Evolutionary conservation across 2,113 vertebrate genomes (phyloP).

Genomic region (Vireo altiloquus): DNA sequence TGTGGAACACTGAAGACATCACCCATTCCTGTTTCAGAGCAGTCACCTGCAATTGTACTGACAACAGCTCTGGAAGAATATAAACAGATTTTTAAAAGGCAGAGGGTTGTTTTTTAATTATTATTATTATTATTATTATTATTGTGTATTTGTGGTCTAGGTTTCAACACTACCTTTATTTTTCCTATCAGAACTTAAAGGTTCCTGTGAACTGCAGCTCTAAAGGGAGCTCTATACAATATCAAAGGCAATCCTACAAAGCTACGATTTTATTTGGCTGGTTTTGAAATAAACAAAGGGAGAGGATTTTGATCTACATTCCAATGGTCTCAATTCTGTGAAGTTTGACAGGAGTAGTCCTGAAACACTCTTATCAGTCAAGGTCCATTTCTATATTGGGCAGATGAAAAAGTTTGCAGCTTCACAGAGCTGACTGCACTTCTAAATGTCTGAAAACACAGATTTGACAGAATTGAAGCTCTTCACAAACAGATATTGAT

Average conservation of each 20-base stretch:
- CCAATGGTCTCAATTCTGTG: not conserved
- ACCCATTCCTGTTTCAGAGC: not conserved
- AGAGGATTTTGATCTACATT: not conserved
- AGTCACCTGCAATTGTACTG: not conserved
- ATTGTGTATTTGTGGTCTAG: not conserved
- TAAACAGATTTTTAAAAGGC: not conserved
- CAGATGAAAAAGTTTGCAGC: constrained; percentile 11
- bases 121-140: not conserved
- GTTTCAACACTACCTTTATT: not conserved
- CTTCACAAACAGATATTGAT: constrained; percentile 1
- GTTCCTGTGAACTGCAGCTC: not conserved
- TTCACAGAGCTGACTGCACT: not conserved
- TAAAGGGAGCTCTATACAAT: not conserved
- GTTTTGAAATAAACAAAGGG: not conserved
- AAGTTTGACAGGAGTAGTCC: not conserved
- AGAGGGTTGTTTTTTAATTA: not conserved
- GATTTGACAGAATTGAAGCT: not conserved
- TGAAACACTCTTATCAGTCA: not conserved
- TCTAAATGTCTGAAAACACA: not conserved
- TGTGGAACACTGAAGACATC: not conserved
- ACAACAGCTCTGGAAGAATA: not conserved
- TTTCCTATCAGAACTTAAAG: not conserved
- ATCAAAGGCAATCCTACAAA: constrained; percentile 9
- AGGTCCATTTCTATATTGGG: not conserved
- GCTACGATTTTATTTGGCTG: not conserved